Percentiles rank a stretch among this genome's conserved stretches.
Evolutionary conservation across 2,113 vertebrate genomes (phyloP).

Genomic region (Cyphomyrus plagiostoma): DNA sequence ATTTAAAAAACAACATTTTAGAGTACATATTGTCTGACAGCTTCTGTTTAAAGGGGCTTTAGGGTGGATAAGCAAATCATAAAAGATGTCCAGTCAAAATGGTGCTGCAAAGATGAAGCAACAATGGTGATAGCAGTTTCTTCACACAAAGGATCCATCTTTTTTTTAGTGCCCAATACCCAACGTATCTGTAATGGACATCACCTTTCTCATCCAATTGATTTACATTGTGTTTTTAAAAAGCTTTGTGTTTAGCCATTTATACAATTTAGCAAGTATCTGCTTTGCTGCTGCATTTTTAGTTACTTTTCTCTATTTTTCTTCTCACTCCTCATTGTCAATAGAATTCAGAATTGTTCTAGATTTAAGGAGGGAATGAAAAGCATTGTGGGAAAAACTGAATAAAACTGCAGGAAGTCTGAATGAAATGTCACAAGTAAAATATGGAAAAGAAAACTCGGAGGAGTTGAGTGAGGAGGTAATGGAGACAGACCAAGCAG

Average conservation of each 20-base stretch:
- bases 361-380: not conserved
- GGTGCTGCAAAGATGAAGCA: not conserved
- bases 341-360: not conserved
- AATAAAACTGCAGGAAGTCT: not conserved
- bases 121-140: not conserved
- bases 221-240: not conserved
- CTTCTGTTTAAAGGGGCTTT: not conserved
- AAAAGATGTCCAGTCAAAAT: not conserved
- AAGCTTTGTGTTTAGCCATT: not conserved
- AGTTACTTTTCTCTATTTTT: not conserved
- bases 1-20: not conserved
- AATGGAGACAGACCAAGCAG: not conserved
- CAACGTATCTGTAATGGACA: not conserved
- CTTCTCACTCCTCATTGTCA: not conserved
- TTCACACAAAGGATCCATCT: not conserved
- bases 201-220: not conserved
- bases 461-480: not conserved
- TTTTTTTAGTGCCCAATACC: not conserved
- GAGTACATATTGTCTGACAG: conserved; percentile 13
- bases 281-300: not conserved
- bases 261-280: not conserved
- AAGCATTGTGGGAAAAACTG: conserved; percentile 4
- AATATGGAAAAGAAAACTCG: not conserved
- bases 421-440: not conserved
- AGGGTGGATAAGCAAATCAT: not conserved